These are phyloP conservation scores for Gnathonemus longibarbis DNA, from an alignment of 2,113 vertebrate species.

Conservation along the genomic window DNA sequence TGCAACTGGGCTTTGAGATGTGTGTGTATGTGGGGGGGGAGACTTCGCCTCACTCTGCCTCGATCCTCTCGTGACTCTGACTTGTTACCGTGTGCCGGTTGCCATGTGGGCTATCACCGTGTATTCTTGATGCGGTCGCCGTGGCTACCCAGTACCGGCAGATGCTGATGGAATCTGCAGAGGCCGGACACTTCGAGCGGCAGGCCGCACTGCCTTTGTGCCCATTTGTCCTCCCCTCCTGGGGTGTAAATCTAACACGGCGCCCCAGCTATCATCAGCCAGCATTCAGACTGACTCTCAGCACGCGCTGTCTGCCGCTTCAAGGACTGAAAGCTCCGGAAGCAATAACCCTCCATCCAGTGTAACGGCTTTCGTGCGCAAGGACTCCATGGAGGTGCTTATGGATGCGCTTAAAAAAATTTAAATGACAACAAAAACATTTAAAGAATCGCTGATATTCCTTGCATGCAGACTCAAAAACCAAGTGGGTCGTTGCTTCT, in stretches of 20 bases:
- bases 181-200: not conserved
- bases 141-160: not conserved
- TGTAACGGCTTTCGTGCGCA: not conserved
- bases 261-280: not conserved
- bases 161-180: not conserved
- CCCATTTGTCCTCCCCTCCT: not conserved
- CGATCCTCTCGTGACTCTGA: not conserved
- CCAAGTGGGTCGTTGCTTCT: not conserved
- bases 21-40: not conserved
- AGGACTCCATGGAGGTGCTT: not conserved
- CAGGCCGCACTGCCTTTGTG: not conserved
- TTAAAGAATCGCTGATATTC: not conserved
- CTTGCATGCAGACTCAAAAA: not conserved
- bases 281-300: not conserved
- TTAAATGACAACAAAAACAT: not conserved
- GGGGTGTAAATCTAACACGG: not conserved
- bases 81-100: not conserved
- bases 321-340: not conserved
- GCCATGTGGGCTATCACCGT: not conserved
- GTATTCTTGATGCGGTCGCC: not conserved
- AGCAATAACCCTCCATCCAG: not conserved
- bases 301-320: not conserved
- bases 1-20: conserved; percentile 27
- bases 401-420: not conserved
- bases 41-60: conserved; percentile 44